Base-by-base conservation (phyloP, 1,140 invertebrate genomes). In the Halyomorpha halys region DNA sequence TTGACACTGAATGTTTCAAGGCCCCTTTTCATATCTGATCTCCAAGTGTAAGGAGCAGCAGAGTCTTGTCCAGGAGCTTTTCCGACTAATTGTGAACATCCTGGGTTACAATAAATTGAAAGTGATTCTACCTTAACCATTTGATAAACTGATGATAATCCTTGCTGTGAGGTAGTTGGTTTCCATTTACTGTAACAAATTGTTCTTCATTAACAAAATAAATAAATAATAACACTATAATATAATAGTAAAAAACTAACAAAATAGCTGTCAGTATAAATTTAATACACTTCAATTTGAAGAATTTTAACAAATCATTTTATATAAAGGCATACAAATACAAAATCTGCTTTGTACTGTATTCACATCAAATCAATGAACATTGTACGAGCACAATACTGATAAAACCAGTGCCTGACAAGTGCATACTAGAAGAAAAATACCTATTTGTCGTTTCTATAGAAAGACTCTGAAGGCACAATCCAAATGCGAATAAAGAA, bases 391-490 rank as follows among this genome's bases (percentile, higher is more conserved):
- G 4, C 13, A 39, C 34, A 11, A 13, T 39, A 39, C 6, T 11
- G 4, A 11, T 39, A 13, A 8, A 39, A 39, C 13, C 11, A 39
- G 11, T 13, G 11, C 1, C 27, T 30, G 8, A 30, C 27, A 30
- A 39, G 27, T 30, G 27, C 27, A 39, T 39, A 39, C 1, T 39
- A 39, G 34, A 39, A 39, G 6, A 39, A 1, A 3, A 39, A 39
- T 74, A 86, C 86, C 82, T 87, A 70, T 90, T 90, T 14, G 89
- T 91, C 16, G 87, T 89, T 71, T 89, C 84, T 59, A 89, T 82
- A 15, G 86, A 86, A 61, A 91, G 76, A 70, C 81, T 84, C 72
- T 89, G 86, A 63, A 93, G 76, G 74, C 87, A 90, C n/a, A 90
- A 70, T 16, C 89, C 89, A 74, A 83, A 86, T 1, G 87, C 82